These are phyloP conservation scores for Xestobium rufovillosum DNA, from an alignment of 2,888 invertebrate species.

Conservation along the genomic window DNA sequence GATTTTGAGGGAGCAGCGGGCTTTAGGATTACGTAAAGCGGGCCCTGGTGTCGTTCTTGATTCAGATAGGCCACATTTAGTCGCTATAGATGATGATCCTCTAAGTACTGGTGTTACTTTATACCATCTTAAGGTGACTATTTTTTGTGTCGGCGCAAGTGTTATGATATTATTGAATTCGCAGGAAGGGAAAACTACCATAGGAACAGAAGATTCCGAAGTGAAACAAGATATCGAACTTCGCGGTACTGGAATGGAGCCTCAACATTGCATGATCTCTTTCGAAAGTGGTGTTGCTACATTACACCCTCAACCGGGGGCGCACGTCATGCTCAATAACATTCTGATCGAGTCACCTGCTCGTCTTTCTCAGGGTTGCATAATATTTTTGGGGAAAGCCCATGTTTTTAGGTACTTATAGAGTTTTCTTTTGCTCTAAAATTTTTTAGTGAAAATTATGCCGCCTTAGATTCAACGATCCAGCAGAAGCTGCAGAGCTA, in stretches of 20 bases:
- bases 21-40: constrained; percentile 77
- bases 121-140: constrained; percentile 70
- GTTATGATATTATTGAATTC: constrained; percentile 13
- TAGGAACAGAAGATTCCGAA: constrained; percentile 69
- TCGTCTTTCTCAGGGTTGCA: constrained; percentile 68
- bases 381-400: constrained; percentile 55
- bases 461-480: constrained; percentile 70
- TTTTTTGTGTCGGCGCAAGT: too few species aligned
- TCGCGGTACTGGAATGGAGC: constrained; percentile 66
- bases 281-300: constrained; percentile 66
- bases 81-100: constrained; percentile 85
- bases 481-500: constrained; percentile 78
- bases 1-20: constrained; percentile 80
- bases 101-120: constrained; percentile 86
- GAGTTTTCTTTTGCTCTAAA: constrained; percentile 35
- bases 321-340: constrained; percentile 79
- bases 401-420: constrained; percentile 47
- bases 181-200: constrained; percentile 77
- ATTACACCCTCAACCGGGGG: constrained; percentile 61
- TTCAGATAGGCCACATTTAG: constrained; percentile 86
- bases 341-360: constrained; percentile 70
- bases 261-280: constrained; percentile 70
- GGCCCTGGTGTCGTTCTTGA: constrained; percentile 83
- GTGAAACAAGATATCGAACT: constrained; percentile 68
- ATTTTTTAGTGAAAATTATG: constrained; percentile 7